phyloP scores from a whole-genome alignment of 2,888 invertebrate species.

The Phragmatobia fuliginosa region DNA sequence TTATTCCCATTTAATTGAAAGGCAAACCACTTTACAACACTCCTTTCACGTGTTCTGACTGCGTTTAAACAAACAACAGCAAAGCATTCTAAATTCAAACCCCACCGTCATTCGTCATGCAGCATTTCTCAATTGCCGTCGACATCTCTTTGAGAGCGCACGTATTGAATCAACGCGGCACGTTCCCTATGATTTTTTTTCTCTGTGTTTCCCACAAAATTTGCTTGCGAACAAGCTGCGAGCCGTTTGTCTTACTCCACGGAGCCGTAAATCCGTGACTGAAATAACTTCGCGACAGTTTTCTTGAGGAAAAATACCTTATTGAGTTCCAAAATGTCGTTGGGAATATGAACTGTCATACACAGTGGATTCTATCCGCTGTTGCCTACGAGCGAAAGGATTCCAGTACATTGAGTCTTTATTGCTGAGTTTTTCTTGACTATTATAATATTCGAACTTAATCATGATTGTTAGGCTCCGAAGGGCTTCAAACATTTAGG shows the following conservation, averaged over 20 bases:
- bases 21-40: not conserved
- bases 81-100: conserved; percentile 52
- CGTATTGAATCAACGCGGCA: conserved; percentile 47
- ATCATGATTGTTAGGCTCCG: not conserved
- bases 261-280: conserved; percentile 74
- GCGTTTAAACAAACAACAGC: conserved; percentile 20
- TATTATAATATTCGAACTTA: not conserved
- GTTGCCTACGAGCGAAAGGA: conserved; percentile 32
- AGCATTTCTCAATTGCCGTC: conserved; percentile 32
- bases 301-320: conserved; percentile 53
- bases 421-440: conserved; percentile 7
- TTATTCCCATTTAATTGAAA: not conserved
- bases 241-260: conserved; percentile 70
- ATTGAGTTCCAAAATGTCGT: conserved; percentile 59
- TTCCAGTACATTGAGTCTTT: conserved; percentile 38
- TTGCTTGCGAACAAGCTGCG: conserved; percentile 66
- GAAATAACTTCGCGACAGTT: conserved; percentile 64
- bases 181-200: conserved; percentile 46
- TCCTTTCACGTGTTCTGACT: not conserved
- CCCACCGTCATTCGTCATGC: conserved; percentile 31
- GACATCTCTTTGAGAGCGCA: conserved; percentile 36
- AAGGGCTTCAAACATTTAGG: not conserved
- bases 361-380: conserved; percentile 48
- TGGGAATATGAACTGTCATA: conserved; percentile 65
- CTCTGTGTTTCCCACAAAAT: conserved; percentile 57